Evolutionary conservation across 2,888 invertebrate genomes (phyloP), one percentile per base, ranked within the genome.

Genomic region (Caenorhabditis wallacei): DNA sequence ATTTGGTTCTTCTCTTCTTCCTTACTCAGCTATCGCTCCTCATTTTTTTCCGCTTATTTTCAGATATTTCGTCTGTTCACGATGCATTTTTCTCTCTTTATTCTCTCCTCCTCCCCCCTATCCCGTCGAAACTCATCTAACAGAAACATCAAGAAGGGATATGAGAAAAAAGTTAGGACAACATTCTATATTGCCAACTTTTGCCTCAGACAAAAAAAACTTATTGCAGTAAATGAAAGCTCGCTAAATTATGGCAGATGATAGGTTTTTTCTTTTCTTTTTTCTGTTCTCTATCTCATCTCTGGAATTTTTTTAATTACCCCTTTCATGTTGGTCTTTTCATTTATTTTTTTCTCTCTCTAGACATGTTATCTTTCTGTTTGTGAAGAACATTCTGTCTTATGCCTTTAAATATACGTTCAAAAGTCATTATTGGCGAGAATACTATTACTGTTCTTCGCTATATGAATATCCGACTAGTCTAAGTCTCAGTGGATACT

Each of bases 1-100:
- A 63, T 69, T 78, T 75, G 66, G 75, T 75, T 46, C 69, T 51
- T 64, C 64, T 51, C 51, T 16, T 20, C 20, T 22, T 54, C 48
- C n/a, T 56, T 51, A 74, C 56, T 43, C 63, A 54, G 24, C 54
- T 30, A 37, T n/a, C 35, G 37, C 54, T 72, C 24, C n/a, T 63
- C 54, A 18, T 24, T 46, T 64, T 64, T 57, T 64, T 54, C 46
- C n/a, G 22, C 20, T 10, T 8, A 22, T 13, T n/a, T n/a, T n/a
- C n/a, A n/a, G n/a, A 70, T 5, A 30, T 30, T 30, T 8, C 30
- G 57, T 46, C 40, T 59, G 40, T 59, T 59, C 20, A 20, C 10
- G 10, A 46, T 46, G 16, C n/a, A 30, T 63, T 26, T 46, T 26
- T 1, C 40, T 11, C 18, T 22, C 18, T 11, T 20, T 1, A 16